Evolutionary conservation across 1,140 invertebrate species (phyloP), one percentile per base, ranked within the genome.

Genomic region (Platorchestia sp.): DNA sequence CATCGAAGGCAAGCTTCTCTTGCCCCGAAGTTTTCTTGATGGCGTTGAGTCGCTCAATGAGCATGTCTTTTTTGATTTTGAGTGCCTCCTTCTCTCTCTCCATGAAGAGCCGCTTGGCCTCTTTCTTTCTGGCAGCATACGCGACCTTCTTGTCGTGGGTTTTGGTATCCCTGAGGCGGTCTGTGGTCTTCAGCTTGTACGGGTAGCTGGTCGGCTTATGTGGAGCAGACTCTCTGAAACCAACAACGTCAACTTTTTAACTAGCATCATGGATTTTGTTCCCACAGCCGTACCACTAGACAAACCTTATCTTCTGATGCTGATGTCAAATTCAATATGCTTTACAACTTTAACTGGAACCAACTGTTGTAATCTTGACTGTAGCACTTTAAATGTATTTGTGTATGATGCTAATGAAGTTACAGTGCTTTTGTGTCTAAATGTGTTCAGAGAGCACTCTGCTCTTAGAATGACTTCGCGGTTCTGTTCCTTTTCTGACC

Each of bases 11-110:
- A 40, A 93, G 91, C 91, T 44, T 93, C 43, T 93, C 43, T 47
- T 93, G 91, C 22, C 91, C 91, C 10, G 91, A 93, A 10, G 91
- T 93, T 44, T 93, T 93, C 91, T 93, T 93, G 91, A 93, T 93
- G 91, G 91, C 91, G 7, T 93, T 44, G 45, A 93, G 91, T 44
- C 91, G 43, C 45, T 93, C 40, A 42, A 93, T 45, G 16, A 93
- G 91, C 91, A 93, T 44, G 45, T 93, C 91, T 40, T 93, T 93
- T 44, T 93, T 93, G n/a, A 93, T 93, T 45, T 45, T 93, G 91
- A 93, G 91, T 10, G 91, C 91, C 45, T 93, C 91, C 40, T 93
- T 42, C 45, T 93, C 91, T 19, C 91, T 44, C 91, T 45, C 45
- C 91, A 93, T 93, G 45, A 93, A 93, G 16, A 45, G 36, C 0